Evolutionary conservation across 2,797 vertebrate genomes (phyloP).

Genomic region (Mergus octosetaceus): DNA sequence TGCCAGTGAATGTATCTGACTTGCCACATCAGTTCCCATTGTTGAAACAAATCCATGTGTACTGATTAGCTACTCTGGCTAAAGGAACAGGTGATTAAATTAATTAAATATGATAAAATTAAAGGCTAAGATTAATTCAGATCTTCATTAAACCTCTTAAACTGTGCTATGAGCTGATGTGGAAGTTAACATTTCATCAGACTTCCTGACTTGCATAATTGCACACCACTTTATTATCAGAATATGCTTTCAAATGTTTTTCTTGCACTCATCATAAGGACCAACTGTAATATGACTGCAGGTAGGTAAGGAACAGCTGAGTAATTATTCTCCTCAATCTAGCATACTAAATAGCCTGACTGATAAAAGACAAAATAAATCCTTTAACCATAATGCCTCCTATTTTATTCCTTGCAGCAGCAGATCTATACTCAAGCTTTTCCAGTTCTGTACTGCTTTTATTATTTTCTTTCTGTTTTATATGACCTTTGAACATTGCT

Average conservation of each 20-base stretch:
- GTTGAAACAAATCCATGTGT: not conserved
- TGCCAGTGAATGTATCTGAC: not conserved
- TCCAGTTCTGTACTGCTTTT: not conserved
- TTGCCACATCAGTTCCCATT: not conserved
- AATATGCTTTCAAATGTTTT: not conserved
- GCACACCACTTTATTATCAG: not conserved
- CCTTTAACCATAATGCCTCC: not conserved
- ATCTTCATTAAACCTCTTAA: not conserved
- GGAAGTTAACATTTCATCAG: not conserved
- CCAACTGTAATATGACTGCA: not conserved
- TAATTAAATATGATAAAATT: not conserved
- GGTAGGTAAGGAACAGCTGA: not conserved
- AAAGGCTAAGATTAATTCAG: not conserved
- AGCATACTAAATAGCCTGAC: not conserved
- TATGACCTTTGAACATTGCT: not conserved
- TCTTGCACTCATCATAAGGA: not conserved
- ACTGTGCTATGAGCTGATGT: not conserved
- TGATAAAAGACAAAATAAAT: not conserved
- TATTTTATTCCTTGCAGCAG: not conserved
- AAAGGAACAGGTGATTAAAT: not conserved
- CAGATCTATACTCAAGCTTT: not conserved
- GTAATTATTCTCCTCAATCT: not conserved
- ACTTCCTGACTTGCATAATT: not conserved
- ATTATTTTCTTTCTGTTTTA: not conserved
- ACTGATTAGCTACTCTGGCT: not conserved